These are phyloP conservation scores for Dorcus parallelipipedus DNA, from an alignment of 2,888 invertebrate species.

Conservation along the genomic window DNA sequence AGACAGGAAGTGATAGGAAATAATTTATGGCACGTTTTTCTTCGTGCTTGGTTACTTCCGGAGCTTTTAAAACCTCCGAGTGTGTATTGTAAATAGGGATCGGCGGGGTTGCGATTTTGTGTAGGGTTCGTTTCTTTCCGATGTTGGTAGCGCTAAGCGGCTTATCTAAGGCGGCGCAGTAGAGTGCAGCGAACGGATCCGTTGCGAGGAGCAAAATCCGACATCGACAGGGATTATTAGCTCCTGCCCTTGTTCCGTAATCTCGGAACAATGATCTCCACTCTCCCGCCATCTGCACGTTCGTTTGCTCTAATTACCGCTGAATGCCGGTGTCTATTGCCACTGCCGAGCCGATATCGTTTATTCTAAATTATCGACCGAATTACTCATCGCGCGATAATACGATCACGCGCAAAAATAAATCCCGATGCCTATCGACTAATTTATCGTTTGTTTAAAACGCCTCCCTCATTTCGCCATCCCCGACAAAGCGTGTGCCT, in stretches of 20 bases:
- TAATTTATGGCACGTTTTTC: slow-evolving; percentile 1
- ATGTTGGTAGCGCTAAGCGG: slow-evolving; percentile 27
- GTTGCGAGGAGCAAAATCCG: slow-evolving; percentile 34
- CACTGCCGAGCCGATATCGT: not conserved
- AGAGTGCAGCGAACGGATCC: slow-evolving; percentile 34
- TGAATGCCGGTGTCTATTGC: slow-evolving; percentile 9
- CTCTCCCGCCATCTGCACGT: slow-evolving; percentile 19
- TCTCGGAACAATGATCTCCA: slow-evolving; percentile 27
- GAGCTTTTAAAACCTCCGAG: not conserved
- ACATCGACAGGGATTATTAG: slow-evolving; percentile 42
- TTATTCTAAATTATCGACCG: not conserved
- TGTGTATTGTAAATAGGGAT: slow-evolving; percentile 1
- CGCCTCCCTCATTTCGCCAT: not conserved
- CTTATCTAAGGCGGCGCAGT: slow-evolving; percentile 33
- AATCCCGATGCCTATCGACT: not conserved
- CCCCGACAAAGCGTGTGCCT: not conserved
- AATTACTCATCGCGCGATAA: not conserved
- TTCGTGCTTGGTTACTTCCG: not conserved
- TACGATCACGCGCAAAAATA: not conserved
- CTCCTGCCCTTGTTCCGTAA: slow-evolving; percentile 29
- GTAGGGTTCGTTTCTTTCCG: slow-evolving; percentile 13
- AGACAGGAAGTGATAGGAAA: slow-evolving; percentile 1
- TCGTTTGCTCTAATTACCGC: slow-evolving; percentile 24
- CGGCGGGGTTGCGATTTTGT: slow-evolving; percentile 14
- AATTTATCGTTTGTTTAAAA: slow-evolving; percentile 1